Percentiles rank a stretch among this genome's conserved stretches.
phyloP scores from a whole-genome alignment of 2,888 invertebrate genomes.

The Drosophila pseudotakahashii region DNA sequence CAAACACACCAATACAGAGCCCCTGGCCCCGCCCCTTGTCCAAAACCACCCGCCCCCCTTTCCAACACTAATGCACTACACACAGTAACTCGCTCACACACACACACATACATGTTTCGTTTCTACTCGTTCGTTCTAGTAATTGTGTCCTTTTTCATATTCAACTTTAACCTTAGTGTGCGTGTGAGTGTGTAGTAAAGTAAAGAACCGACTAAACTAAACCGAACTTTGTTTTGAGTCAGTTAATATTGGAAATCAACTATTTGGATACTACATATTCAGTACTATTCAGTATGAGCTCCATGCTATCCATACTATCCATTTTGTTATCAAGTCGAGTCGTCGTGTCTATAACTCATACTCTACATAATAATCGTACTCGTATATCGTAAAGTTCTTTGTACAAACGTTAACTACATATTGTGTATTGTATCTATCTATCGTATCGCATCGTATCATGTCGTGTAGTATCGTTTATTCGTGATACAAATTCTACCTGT shows the following conservation, averaged over 20 bases:
- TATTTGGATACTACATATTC: constrained; percentile 37
- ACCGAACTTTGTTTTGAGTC: constrained; percentile 30
- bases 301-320: constrained; percentile 38
- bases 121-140: constrained; percentile 74
- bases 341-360: constrained; percentile 29
- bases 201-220: constrained; percentile 52
- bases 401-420: constrained; percentile 51
- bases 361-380: constrained; percentile 38
- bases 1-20: constrained; percentile 9
- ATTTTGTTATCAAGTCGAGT: constrained; percentile 26
- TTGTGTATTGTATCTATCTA: constrained; percentile 43
- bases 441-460: constrained; percentile 36
- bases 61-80: constrained; percentile 17
- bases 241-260: constrained; percentile 44
- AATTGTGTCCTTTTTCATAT: constrained; percentile 72
- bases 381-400: constrained; percentile 45
- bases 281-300: constrained; percentile 63
- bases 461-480: constrained; percentile 38
- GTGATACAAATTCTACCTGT: constrained; percentile 29
- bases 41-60: constrained; percentile 2
- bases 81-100: constrained; percentile 6
- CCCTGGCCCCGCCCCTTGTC: constrained; percentile 16
- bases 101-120: constrained; percentile 41
- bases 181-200: constrained; percentile 64
- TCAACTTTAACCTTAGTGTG: constrained; percentile 67